Percentiles rank a stretch among this genome's conserved stretches.
Evolutionary conservation across 1,140 invertebrate genomes (phyloP).

Genomic region (Araneus ventricosus): DNA sequence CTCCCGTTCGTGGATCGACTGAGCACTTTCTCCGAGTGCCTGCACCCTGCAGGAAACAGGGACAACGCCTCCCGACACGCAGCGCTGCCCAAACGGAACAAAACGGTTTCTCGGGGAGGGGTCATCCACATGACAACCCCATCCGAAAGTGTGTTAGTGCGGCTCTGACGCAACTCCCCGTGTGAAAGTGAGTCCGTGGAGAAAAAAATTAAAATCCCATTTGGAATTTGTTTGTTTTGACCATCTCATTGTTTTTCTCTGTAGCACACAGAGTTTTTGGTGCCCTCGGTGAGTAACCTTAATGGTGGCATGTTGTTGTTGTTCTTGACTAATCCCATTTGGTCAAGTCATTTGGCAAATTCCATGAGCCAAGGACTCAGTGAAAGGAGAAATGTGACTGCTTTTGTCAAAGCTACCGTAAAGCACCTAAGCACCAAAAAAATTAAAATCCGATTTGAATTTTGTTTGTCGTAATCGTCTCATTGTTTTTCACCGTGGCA

Average conservation of each 20-base stretch:
- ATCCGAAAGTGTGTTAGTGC: constrained; percentile 4
- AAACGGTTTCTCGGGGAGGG: constrained; percentile 44
- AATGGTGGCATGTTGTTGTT: too few species aligned
- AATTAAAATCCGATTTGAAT: too few species aligned
- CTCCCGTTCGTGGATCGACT: background rate
- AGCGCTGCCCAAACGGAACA: constrained; percentile 61
- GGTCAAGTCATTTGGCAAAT: too few species aligned
- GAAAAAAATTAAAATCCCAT: background rate
- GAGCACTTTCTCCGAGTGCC: constrained; percentile 28
- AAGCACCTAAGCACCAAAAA: too few species aligned
- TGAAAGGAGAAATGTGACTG: too few species aligned
- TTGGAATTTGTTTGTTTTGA: background rate
- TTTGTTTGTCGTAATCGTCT: too few species aligned
- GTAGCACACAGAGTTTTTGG: too few species aligned
- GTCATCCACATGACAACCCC: background rate
- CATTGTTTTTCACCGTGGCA: too few species aligned
- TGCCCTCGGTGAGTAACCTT: too few species aligned
- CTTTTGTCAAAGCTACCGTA: too few species aligned
- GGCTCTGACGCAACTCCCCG: background rate
- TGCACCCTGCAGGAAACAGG: constrained; percentile 31
- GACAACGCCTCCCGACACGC: constrained; percentile 61
- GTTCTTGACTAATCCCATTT: too few species aligned
- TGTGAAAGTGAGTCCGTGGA: background rate
- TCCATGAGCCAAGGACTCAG: too few species aligned
- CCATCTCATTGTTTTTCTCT: background rate